Conservation (phyloP, 1,140 invertebrate species). For the Trachelipus rathkii region DNA sequence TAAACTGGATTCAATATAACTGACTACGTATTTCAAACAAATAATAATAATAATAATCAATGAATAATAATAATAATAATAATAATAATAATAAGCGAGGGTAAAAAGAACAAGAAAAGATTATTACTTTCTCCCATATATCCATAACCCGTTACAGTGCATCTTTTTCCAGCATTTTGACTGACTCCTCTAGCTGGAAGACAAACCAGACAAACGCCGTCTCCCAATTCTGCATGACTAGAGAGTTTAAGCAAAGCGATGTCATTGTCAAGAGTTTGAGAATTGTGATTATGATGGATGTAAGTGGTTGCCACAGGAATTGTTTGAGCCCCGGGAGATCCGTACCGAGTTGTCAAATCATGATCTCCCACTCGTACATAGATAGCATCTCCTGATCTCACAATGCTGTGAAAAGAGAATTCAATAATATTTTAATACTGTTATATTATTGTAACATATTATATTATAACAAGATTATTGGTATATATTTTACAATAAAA, state of each 20-base stretch:
- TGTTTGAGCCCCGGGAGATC: conserved; percentile 64
- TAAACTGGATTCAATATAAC: too few relatives aligned
- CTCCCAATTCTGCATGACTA: conserved; percentile 80
- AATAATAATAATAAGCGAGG: too few relatives aligned
- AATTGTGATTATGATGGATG: conserved; percentile 94
- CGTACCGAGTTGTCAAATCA: conserved; percentile 66
- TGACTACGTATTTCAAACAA: too few relatives aligned
- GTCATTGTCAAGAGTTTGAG: conserved; percentile 91
- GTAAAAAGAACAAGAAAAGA: too few relatives aligned
- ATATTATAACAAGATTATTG: neutral
- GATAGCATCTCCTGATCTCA: conserved; percentile 80
- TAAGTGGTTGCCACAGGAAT: conserved; percentile 84
- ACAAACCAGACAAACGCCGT: conserved; percentile 77
- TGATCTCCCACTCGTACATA: conserved; percentile 90
- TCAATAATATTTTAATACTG: neutral
- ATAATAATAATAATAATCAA: too few relatives aligned
- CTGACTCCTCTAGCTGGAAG: conserved; percentile 78
- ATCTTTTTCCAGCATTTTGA: conserved; percentile 78
- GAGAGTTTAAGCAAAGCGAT: conserved; percentile 89
- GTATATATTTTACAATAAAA: neutral
- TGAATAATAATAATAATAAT: too few relatives aligned
- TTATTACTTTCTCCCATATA: conserved; percentile 85
- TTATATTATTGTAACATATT: neutral
- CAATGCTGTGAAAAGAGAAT: conserved; percentile 62
- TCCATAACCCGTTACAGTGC: conserved; percentile 88